Base-by-base conservation (phyloP, 1,140 invertebrate species). In the Doryteuthis pealeii region DNA sequence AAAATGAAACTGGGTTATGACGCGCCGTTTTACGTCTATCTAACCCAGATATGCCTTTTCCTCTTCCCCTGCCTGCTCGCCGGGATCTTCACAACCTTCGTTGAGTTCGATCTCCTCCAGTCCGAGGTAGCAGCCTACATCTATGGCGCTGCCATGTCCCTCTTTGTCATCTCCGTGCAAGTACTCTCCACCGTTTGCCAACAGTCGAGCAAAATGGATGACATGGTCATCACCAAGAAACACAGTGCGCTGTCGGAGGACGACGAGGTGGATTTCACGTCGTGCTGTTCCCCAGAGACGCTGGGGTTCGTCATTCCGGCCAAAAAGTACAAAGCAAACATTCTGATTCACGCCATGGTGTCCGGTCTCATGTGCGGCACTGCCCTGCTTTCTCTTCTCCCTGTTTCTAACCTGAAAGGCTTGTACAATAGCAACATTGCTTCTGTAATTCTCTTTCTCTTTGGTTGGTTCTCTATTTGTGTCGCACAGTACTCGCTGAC, bases 401-500 rank as follows among this genome's bases (percentile, higher is more conserved):
- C 86, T 15, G 77, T 72, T 69, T 82, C 81, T 32, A 68, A 31
- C 28, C 62, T 87, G 33, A 80, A 84, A 67, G 43, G 32, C 30
- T 71, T 88, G 2, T 85, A 81, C 70, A 71, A 73, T 74, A 82
- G 82, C 40, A 78, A 79, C 45, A 83, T 80, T 14, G 83, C 81
- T 15, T 83, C 83, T 28, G 81, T 85, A 12, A 71, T 86, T 31
- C 43, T 88, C 10, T 85, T 83, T 78, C 79, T 85, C 26, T 79
- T 89, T 70, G 85, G 86, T 28, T 88, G 86, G 86, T 78, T 89
- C 15, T 83, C 86, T 12, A 66, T 89, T 8, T 82, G 82, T 65
- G 77, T 87, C 18, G 82, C 86, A 4, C 86, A 86, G 74, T 88
- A 88, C 80, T 85, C 87, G 10, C 79, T 89, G 68, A 83, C 84